These are phyloP conservation scores for Scaptomyza hsui DNA, from an alignment of 1,140 invertebrate genomes.

Conservation along the genomic window DNA sequence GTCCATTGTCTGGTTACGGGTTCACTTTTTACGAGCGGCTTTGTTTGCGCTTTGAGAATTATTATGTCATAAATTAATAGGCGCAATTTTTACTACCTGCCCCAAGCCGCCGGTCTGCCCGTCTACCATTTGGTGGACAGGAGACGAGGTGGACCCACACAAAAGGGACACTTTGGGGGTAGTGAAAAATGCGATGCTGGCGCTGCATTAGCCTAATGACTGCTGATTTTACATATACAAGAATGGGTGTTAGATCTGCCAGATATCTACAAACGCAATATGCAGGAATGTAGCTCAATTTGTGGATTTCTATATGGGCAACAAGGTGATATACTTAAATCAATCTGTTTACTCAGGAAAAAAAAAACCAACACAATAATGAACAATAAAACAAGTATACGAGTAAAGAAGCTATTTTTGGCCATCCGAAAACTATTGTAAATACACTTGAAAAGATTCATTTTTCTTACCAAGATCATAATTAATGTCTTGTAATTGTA, in stretches of 20 bases:
- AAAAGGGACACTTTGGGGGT: conserved; percentile 54
- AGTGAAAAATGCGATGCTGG: conserved; percentile 66
- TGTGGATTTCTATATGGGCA: not conserved
- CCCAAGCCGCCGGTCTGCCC: not conserved
- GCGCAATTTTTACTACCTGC: conserved; percentile 66
- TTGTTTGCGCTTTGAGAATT: conserved; percentile 81
- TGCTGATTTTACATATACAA: conserved; percentile 33
- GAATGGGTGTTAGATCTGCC: conserved; percentile 51
- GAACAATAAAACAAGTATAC: too few species aligned
- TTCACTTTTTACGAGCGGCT: conserved; percentile 72
- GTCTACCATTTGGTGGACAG: conserved; percentile 4
- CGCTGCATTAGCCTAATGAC: conserved; percentile 67
- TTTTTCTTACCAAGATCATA: too few species aligned
- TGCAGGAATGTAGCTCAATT: not conserved
- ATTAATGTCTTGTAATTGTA: too few species aligned
- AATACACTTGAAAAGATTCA: too few species aligned
- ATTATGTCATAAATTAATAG: conserved; percentile 83
- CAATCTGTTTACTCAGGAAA: too few species aligned
- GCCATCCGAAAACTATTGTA: too few species aligned
- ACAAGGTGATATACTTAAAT: not conserved
- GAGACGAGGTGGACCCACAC: conserved; percentile 13
- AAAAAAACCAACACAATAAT: too few species aligned
- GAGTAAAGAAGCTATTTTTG: too few species aligned
- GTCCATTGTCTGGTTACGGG: conserved; percentile 61
- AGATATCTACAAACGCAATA: conserved; percentile 40